Base-by-base conservation (phyloP, 2,888 invertebrate genomes). In the Entomobrya proxima region DNA sequence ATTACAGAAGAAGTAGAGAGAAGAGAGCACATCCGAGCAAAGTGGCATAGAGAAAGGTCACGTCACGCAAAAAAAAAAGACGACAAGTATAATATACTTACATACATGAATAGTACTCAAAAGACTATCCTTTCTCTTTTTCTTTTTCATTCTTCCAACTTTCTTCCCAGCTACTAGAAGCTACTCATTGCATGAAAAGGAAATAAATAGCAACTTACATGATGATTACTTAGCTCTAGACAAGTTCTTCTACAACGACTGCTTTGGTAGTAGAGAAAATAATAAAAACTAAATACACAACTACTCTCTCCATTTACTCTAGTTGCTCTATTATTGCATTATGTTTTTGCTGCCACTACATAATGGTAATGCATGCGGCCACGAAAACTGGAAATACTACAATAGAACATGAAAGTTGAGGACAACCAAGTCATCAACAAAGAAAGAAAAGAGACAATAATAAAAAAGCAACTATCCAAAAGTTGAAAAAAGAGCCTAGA, bases 11-110 rank as follows among this genome's bases (percentile, higher is more conserved):
- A 6, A 37, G 18, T n/a, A n/a, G n/a, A n/a, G n/a, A n/a, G n/a
- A n/a, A 52, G 21, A 2, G 3, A 52, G 21, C 18, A 21, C 6
- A 18, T 6, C 21, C 18, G 4, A 21, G 52, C 5, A 52, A 52
- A 52, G 52, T 21, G 30, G 30, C 58, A 27, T 37, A 80, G 74
- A 85, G 79, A 80, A 79, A 85, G 79, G 72, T 85, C 85, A 79
- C 74, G 81, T 61, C 55, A 64, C 79, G 58, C 79, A 85, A 85
- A 72, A n/a, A n/a, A n/a, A n/a, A n/a, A 78, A 5, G 74, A 78
- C 15, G 79, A 61, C 74, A 74, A 74, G 32, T 58, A 40, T 61
- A n/a, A 64, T 13, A 64, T 1, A 21, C 3, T 35, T 64, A 18
- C 21, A 21, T n/a, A 32, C 13, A 9, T 32, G 37, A 32, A 64